phyloP scores from a whole-genome alignment of 1,140 invertebrate genomes.

The Bicyclus anynana region DNA sequence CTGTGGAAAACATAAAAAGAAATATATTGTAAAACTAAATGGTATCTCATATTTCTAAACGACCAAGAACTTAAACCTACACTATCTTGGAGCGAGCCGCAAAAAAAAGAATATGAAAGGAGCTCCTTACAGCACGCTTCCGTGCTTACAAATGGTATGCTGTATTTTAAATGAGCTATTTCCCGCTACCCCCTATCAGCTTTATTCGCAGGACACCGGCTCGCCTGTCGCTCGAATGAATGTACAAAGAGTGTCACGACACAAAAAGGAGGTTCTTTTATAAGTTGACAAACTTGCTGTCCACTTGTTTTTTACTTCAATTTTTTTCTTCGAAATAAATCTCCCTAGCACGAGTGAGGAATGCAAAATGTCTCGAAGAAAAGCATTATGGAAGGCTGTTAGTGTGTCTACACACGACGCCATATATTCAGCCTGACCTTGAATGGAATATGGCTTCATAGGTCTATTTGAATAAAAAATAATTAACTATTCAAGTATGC shows the following conservation, averaged over 20 bases:
- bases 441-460: too few relatives aligned
- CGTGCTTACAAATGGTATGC: slow-evolving; percentile 26
- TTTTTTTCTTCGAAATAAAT: background rate
- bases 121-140: slow-evolving; percentile 27
- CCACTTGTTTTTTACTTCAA: background rate
- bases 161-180: slow-evolving; percentile 35
- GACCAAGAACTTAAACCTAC: background rate
- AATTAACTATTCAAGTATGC: too few relatives aligned
- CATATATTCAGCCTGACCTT: too few relatives aligned
- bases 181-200: slow-evolving; percentile 22
- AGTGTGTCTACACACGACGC: background rate
- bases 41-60: background rate
- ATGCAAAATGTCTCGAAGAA: background rate
- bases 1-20: too few relatives aligned
- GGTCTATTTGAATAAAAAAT: too few relatives aligned
- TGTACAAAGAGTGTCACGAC: slow-evolving; percentile 2
- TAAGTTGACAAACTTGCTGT: slow-evolving; percentile 6
- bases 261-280: background rate
- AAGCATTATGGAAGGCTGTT: background rate
- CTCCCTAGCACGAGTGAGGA: background rate
- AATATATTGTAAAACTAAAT: too few relatives aligned
- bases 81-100: background rate
- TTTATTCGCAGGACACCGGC: slow-evolving; percentile 21
- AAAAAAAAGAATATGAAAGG: slow-evolving; percentile 25
- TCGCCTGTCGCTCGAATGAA: slow-evolving; percentile 8